A percentile compares a stretch with the other conserved stretches of the same genome.
Conservation (phyloP, 2,888 invertebrate species). For the Drosophila macrospina region DNA sequence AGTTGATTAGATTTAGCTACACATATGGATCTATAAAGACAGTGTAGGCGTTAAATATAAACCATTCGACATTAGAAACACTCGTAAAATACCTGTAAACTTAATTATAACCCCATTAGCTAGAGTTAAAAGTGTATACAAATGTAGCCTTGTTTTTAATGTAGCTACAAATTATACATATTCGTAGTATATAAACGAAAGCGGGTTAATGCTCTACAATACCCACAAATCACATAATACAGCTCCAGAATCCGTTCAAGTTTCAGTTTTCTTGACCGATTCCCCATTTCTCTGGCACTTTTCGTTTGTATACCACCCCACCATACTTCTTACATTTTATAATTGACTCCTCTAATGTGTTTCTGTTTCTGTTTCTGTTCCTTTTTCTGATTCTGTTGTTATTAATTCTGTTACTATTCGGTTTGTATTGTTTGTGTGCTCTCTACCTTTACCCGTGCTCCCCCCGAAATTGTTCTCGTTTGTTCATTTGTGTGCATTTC, state of each 20-base stretch:
- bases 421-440: conserved; percentile 47
- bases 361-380: conserved; percentile 17
- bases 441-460: conserved; percentile 63
- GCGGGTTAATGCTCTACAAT: conserved; percentile 28
- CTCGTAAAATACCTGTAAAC: conserved; percentile 24
- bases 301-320: conserved; percentile 23
- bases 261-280: conserved; percentile 42
- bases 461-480: conserved; percentile 82
- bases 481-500: conserved; percentile 87
- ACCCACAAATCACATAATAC: conserved; percentile 50
- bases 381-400: conserved; percentile 2
- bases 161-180: conserved; percentile 8
- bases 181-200: conserved; percentile 23
- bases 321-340: conserved; percentile 29
- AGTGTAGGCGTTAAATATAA: conserved; percentile 13
- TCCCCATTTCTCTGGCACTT: conserved; percentile 29
- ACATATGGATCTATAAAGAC: conserved; percentile 17
- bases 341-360: conserved; percentile 18
- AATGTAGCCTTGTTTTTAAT: conserved; percentile 10
- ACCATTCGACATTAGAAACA: conserved; percentile 29
- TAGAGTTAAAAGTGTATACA: conserved; percentile 22
- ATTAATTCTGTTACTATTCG: too few species aligned
- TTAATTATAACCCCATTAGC: conserved; percentile 23
- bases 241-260: conserved; percentile 41
- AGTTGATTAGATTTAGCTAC: conserved; percentile 11